Conservation (phyloP, 2,113 vertebrate species). For the Mobula birostris region DNA sequence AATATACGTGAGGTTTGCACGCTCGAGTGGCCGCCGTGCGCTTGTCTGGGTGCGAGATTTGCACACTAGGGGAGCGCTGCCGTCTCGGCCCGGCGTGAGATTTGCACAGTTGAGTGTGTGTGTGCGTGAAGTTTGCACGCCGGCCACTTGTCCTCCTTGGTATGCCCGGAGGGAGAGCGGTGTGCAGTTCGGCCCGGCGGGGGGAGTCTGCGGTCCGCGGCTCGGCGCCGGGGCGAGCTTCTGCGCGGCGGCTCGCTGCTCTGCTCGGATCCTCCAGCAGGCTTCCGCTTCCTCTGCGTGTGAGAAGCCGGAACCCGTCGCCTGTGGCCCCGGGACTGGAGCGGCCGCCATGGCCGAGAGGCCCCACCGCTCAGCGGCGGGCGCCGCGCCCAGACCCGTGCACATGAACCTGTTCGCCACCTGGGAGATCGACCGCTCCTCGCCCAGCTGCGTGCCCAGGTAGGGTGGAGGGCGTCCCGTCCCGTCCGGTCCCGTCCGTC, state of each 20-base stretch:
- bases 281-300: conserved; percentile 38
- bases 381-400: conserved; percentile 62
- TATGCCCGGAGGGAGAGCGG: background rate
- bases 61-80: no score
- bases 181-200: no score
- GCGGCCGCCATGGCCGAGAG: conserved; percentile 61
- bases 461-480: conserved; percentile 44
- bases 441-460: conserved; percentile 83
- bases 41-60: no score
- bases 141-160: background rate
- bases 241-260: no score
- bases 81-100: no score
- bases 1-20: background rate
- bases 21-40: background rate
- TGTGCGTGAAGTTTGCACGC: background rate
- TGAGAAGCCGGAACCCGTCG: conserved; percentile 41
- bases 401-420: conserved; percentile 87
- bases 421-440: conserved; percentile 84
- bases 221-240: no score
- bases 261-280: background rate
- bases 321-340: conserved; percentile 62
- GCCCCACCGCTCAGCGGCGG: conserved; percentile 63
- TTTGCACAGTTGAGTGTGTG: no score
- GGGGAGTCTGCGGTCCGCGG: no score
- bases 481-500: background rate